Conservation (phyloP, 2,888 invertebrate species). For the Sphaerophoria taeniata region DNA sequence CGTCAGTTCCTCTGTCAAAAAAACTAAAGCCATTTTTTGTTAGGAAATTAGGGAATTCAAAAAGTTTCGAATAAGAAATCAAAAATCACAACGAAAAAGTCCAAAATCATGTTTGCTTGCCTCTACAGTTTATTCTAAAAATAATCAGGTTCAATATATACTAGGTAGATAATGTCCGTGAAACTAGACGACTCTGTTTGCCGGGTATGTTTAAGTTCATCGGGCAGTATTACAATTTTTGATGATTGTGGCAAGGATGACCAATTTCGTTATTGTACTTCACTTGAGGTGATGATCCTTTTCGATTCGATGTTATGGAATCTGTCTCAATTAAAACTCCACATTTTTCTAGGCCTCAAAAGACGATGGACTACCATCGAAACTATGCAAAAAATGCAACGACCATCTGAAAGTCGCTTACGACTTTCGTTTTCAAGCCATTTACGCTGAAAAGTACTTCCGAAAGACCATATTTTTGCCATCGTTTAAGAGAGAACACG, state of each 20-base stretch:
- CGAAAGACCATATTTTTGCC: constrained; percentile 71
- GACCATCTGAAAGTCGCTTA: constrained; percentile 72
- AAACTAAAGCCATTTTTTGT: constrained; percentile 56
- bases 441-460: constrained; percentile 74
- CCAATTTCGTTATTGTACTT: constrained; percentile 74
- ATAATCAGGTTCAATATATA: background rate
- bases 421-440: constrained; percentile 75
- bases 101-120: constrained; percentile 9
- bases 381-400: constrained; percentile 71
- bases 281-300: constrained; percentile 49
- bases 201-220: constrained; percentile 71
- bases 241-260: constrained; percentile 75
- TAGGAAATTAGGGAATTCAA: constrained; percentile 11
- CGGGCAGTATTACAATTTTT: constrained; percentile 68
- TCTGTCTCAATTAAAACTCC: background rate
- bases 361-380: constrained; percentile 72
- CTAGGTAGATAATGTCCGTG: constrained; percentile 48
- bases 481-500: constrained; percentile 58
- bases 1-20: constrained; percentile 41
- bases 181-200: constrained; percentile 69
- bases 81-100: constrained; percentile 14
- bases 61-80: background rate
- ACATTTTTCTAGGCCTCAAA: constrained; percentile 37
- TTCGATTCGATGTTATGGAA: background rate
- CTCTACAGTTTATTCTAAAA: background rate